Evolutionary conservation across 2,113 vertebrate genomes (phyloP).

Genomic region (Notothenia rossii): DNA sequence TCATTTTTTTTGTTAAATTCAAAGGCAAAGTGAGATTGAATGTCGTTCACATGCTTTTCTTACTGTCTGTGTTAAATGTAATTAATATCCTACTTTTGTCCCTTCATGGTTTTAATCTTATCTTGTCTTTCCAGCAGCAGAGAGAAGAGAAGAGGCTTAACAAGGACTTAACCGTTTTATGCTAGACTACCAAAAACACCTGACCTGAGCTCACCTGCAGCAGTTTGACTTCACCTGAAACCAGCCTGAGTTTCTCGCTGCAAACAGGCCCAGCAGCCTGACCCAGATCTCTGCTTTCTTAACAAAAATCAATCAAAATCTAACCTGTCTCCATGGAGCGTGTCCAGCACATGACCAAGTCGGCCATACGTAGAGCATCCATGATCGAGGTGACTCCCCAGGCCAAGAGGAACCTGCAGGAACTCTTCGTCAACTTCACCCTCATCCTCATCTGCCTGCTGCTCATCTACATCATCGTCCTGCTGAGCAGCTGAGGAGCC

Average conservation of each 20-base stretch:
- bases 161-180: background rate
- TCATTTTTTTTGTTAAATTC: background rate
- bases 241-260: background rate
- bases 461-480: constrained; percentile 98
- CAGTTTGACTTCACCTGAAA: background rate
- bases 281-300: background rate
- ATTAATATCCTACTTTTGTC: no score
- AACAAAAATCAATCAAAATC: background rate
- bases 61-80: background rate
- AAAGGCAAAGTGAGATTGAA: background rate
- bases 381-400: constrained; percentile 95
- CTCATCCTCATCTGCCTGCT: constrained; percentile 98
- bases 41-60: background rate
- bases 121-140: background rate
- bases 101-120: no score
- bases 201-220: constrained; percentile 5
- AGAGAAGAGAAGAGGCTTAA: background rate
- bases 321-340: constrained; percentile 89
- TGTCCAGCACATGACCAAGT: constrained; percentile 96
- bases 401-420: constrained; percentile 94
- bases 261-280: constrained; percentile 22
- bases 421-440: constrained; percentile 98
- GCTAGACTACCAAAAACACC: background rate
- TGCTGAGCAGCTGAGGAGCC: constrained; percentile 86
- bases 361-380: constrained; percentile 96